Percentiles rank a stretch among this genome's conserved stretches.
Evolutionary conservation across 2,888 invertebrate species (phyloP).

Genomic region (Schizotus pectinicornis): DNA sequence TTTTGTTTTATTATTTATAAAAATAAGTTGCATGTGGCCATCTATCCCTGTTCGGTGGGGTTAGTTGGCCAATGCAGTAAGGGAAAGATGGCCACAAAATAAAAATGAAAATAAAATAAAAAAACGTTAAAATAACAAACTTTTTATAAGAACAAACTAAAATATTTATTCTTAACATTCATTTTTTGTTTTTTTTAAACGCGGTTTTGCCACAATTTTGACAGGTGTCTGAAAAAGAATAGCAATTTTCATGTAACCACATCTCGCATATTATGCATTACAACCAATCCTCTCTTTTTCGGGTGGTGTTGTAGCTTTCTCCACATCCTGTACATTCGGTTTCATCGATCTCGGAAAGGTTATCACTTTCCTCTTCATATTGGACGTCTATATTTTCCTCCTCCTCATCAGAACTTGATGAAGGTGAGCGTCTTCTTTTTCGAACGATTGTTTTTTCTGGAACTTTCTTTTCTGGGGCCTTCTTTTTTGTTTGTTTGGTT

Average conservation of each 20-base stretch:
- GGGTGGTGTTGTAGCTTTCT: conserved; percentile 28
- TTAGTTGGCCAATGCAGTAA: conserved; percentile 25
- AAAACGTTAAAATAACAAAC: neutral
- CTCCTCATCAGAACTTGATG: conserved; percentile 7
- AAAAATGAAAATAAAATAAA: conserved; percentile 9
- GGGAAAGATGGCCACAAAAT: conserved; percentile 22
- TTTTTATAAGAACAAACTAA: conserved; percentile 5
- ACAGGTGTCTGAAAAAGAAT: conserved; percentile 24
- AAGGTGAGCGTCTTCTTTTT: conserved; percentile 15
- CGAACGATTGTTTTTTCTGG: conserved; percentile 16
- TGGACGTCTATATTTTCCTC: conserved; percentile 14
- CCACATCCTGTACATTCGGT: conserved; percentile 28
- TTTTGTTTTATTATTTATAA: conserved; percentile 17
- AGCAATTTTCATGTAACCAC: conserved; percentile 31
- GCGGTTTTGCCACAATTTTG: conserved; percentile 26
- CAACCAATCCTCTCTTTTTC: conserved; percentile 27
- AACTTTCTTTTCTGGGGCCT: conserved; percentile 16
- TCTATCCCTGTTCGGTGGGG: conserved; percentile 21
- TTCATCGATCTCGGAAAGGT: conserved; percentile 15
- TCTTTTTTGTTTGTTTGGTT: neutral
- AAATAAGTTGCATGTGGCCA: conserved; percentile 23
- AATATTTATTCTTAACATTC: neutral
- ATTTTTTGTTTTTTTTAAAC: conserved; percentile 22
- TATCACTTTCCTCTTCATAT: conserved; percentile 25
- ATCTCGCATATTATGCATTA: conserved; percentile 26